Evolutionary conservation across 1,140 invertebrate genomes (phyloP), one percentile per base, ranked within the genome.

Genomic region (Formica exsecta): DNA sequence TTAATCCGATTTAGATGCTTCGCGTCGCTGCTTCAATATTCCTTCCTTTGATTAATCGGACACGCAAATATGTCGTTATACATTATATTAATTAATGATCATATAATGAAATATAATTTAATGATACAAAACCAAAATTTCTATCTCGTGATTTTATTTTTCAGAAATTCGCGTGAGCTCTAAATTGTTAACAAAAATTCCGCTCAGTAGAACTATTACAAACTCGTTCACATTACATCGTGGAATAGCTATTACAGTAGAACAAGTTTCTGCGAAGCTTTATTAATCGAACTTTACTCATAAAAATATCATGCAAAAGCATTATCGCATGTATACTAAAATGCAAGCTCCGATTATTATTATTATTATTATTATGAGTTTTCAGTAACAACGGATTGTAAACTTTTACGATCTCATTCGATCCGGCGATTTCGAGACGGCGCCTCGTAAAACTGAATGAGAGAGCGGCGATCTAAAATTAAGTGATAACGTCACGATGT

Each of bases 401-500:
- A n/a, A 16, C 1, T 75, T 29, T 41, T 36, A 22, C 70, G 11
- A 76, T 32, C 59, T 64, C 7, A 16, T 38, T 64, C 19, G 62
- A 64, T 36, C 16, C 7, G 22, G 2, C 38, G 22, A 62, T 29
- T n/a, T 41, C 19, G 74, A 48, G 41, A 77, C 57, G n/a, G 51
- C 54, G 41, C 22, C 59, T 71, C 36, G 38, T 71, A 81, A 85
- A 80, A n/a, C 54, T 89, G 70, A 88, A 89, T 86, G 83, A 79
- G 71, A 85, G 83, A 76, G 66, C 76, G 44, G 41, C 44, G 61
- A 74, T 89, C 90, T 91, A 91, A 91, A 91, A 91, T 90, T 91
- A 91, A 90, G 74, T 68, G 89, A 89, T 87, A 91, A 86, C 90
- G 90, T 91, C 87, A 90, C 77, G 61, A 77, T 77, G 77, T 75